Percentiles rank a stretch among this genome's conserved stretches.
These are phyloP conservation scores for Sminthurinus aureus DNA, from an alignment of 2,888 invertebrate genomes.

Conservation along the genomic window DNA sequence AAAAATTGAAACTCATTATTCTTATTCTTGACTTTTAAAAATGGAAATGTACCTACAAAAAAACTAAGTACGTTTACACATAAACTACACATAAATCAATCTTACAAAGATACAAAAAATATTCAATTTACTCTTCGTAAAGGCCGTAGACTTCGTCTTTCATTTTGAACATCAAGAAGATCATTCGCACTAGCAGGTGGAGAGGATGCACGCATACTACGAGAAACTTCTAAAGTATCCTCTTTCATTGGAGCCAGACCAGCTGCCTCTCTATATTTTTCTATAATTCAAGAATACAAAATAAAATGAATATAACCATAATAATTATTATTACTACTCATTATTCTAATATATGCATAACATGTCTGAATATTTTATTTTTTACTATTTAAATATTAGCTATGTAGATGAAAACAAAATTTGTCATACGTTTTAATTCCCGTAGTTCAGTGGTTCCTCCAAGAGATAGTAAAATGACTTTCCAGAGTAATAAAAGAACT, in stretches of 20 bases:
- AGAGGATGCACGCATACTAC: constrained; percentile 91
- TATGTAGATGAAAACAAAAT: too few species aligned
- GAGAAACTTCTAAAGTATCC: constrained; percentile 94
- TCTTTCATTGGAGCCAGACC: constrained; percentile 82
- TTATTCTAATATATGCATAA: too few species aligned
- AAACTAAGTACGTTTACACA: too few species aligned
- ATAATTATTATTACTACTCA: too few species aligned
- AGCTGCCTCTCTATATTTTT: constrained; percentile 67
- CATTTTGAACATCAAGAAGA: constrained; percentile 84
- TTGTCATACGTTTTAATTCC: constrained; percentile 72
- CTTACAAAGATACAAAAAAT: neutral
- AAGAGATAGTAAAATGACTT: constrained; percentile 87
- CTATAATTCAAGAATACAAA: constrained; percentile 42
- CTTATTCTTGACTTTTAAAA: neutral
- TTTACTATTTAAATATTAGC: too few species aligned
- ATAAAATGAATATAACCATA: too few species aligned
- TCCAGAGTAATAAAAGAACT: constrained; percentile 93
- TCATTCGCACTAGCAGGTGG: constrained; percentile 94
- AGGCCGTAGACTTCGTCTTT: constrained; percentile 75
- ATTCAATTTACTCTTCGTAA: constrained; percentile 70
- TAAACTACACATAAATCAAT: neutral
- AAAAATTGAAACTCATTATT: too few species aligned
- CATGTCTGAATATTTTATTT: too few species aligned
- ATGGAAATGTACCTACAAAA: neutral
- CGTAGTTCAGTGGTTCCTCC: constrained; percentile 89